A percentile compares a stretch with the other conserved stretches of the same genome.
phyloP scores from a whole-genome alignment of 1,140 invertebrate species.

The Bathynomus jamesi region DNA sequence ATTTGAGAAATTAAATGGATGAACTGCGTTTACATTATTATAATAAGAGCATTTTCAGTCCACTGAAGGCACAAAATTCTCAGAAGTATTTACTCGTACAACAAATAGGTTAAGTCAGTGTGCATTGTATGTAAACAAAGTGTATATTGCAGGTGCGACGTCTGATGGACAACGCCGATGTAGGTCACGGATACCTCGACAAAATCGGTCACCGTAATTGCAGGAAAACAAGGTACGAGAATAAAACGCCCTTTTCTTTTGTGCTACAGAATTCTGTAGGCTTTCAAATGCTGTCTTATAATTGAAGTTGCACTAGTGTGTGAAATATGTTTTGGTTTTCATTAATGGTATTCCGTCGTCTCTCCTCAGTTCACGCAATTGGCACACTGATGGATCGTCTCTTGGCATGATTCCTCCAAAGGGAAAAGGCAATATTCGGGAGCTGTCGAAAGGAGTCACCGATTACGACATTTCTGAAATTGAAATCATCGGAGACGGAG shows the following conservation, averaged over 20 bases:
- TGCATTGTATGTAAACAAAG: no score
- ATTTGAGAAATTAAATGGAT: no score
- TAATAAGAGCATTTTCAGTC: no score
- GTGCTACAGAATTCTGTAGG: no score
- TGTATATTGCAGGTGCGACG: constrained; percentile 60
- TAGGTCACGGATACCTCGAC: constrained; percentile 65
- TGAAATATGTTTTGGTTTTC: not conserved
- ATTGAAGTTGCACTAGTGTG: not conserved
- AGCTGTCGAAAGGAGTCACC: constrained; percentile 18
- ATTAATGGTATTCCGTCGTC: not conserved
- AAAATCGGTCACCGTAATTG: constrained; percentile 63
- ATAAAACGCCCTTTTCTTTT: constrained; percentile 40
- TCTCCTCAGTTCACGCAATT: constrained; percentile 21
- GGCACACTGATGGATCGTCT: constrained; percentile 29
- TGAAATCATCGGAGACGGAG: constrained; percentile 32
- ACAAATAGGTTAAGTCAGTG: no score
- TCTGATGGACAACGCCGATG: constrained; percentile 53
- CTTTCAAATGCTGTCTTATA: constrained; percentile 4
- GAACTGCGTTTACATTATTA: no score
- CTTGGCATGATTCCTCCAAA: constrained; percentile 23
- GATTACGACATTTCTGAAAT: constrained; percentile 30
- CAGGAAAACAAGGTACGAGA: constrained; percentile 39
- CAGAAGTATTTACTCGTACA: no score
- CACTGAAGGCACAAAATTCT: no score
- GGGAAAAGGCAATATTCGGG: constrained; percentile 12